These are phyloP conservation scores for Hafferia zeledoni DNA, from an alignment of 2,797 vertebrate genomes.

Conservation along the genomic window DNA sequence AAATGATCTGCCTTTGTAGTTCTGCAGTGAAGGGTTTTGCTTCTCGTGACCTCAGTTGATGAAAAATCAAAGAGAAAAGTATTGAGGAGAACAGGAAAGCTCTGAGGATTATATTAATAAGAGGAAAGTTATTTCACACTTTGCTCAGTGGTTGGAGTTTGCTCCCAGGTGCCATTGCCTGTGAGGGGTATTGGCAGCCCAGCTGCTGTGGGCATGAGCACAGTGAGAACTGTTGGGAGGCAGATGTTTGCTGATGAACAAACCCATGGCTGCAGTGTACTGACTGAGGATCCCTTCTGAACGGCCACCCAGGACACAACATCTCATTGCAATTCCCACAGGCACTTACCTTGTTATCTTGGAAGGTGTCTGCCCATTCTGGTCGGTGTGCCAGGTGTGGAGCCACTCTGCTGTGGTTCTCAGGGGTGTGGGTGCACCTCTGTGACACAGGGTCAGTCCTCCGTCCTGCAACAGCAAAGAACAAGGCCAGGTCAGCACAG, in stretches of 20 bases:
- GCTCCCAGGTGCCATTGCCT: not conserved
- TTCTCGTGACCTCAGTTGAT: not conserved
- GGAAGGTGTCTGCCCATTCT: accelerated
- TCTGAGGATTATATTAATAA: not conserved
- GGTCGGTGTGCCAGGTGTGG: not conserved
- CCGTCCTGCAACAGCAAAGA: not conserved
- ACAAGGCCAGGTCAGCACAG: not conserved
- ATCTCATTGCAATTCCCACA: not conserved
- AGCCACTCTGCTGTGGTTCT: not conserved
- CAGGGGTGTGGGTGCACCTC: not conserved
- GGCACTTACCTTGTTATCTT: not conserved
- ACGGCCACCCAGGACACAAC: not conserved
- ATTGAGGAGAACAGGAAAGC: not conserved
- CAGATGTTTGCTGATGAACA: not conserved
- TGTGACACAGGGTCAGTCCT: accelerated
- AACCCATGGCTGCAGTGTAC: not conserved
- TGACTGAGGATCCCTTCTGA: not conserved
- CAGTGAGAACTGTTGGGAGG: not conserved
- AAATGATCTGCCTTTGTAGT: not conserved
- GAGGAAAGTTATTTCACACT: not conserved
- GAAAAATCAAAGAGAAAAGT: not conserved
- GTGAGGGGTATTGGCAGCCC: not conserved
- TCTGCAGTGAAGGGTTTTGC: not conserved
- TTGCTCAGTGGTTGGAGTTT: not conserved
- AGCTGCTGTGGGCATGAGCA: not conserved